Evolutionary conservation across 2,797 vertebrate species (phyloP).

Genomic region (Pseudochromis fuscus): DNA sequence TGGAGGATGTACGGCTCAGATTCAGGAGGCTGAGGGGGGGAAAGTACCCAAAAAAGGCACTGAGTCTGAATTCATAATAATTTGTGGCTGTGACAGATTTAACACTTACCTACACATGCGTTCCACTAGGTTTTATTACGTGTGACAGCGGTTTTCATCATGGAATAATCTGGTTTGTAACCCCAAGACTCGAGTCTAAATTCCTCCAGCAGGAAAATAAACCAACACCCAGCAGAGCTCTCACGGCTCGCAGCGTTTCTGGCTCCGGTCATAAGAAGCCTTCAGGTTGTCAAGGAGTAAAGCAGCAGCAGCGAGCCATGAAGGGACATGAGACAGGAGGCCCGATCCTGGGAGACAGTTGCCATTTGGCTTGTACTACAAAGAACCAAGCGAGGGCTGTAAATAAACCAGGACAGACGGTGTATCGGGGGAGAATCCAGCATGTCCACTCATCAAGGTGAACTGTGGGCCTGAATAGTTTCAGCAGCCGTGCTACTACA

Average conservation of each 20-base stretch:
- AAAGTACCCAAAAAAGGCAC: slow-evolving; percentile 16
- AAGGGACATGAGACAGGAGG: slow-evolving; percentile 67
- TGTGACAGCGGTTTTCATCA: slow-evolving; percentile 65
- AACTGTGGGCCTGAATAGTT: slow-evolving; percentile 48
- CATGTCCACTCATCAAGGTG: slow-evolving; percentile 48
- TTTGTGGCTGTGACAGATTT: slow-evolving; percentile 47
- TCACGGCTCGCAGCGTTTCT: slow-evolving; percentile 48
- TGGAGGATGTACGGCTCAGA: background rate
- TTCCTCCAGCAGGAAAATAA: slow-evolving; percentile 66
- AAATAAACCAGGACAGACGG: slow-evolving; percentile 52
- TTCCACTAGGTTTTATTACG: slow-evolving; percentile 48
- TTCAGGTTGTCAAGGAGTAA: slow-evolving; percentile 55
- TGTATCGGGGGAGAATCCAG: slow-evolving; percentile 36
- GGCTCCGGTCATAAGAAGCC: slow-evolving; percentile 50
- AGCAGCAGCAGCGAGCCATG: slow-evolving; percentile 62
- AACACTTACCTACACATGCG: slow-evolving; percentile 44
- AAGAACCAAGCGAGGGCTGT: slow-evolving; percentile 41
- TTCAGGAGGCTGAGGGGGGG: slow-evolving; percentile 1
- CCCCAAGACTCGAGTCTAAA: slow-evolving; percentile 55
- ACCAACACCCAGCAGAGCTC: slow-evolving; percentile 57
- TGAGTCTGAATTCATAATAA: background rate
- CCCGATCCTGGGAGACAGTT: slow-evolving; percentile 51
- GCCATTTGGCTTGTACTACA: slow-evolving; percentile 59
- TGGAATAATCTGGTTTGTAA: slow-evolving; percentile 67
- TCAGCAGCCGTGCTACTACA: slow-evolving; percentile 27